These are phyloP conservation scores for Ormia ochracea DNA, from an alignment of 2,888 invertebrate species.

Conservation along the genomic window DNA sequence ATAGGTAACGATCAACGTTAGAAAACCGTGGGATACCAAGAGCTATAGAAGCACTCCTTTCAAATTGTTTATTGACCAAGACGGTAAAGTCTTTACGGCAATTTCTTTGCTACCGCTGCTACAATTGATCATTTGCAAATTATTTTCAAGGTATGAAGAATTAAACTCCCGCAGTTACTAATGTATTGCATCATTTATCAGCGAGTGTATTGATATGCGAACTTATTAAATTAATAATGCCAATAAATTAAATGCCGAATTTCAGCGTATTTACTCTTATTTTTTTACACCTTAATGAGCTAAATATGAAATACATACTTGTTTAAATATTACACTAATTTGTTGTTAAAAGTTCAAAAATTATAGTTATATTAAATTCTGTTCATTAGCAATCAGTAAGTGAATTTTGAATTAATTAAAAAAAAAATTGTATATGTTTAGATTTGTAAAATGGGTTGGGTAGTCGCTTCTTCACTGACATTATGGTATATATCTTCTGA, in stretches of 20 bases:
- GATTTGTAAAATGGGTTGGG: constrained; percentile 65
- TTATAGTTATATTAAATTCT: constrained; percentile 13
- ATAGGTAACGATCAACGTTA: constrained; percentile 82
- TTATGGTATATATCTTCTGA: constrained; percentile 63
- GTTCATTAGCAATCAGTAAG: constrained; percentile 27
- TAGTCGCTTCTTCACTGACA: constrained; percentile 61
- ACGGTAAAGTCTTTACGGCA: constrained; percentile 90
- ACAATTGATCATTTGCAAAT: constrained; percentile 82
- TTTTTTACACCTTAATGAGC: constrained; percentile 36
- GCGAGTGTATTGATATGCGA: constrained; percentile 94
- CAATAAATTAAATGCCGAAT: too few species aligned
- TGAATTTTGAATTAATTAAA: neutral
- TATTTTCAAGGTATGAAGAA: constrained; percentile 83
- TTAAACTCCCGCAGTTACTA: constrained; percentile 98
- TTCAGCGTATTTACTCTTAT: neutral
- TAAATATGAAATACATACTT: constrained; percentile 22
- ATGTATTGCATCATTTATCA: constrained; percentile 93
- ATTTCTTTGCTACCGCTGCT: constrained; percentile 79
- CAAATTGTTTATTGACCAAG: constrained; percentile 92
- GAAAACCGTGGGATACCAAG: constrained; percentile 92
- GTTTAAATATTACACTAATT: constrained; percentile 30
- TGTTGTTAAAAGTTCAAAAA: too few species aligned
- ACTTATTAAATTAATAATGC: constrained; percentile 80
- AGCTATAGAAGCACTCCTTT: constrained; percentile 89
- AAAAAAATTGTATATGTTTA: constrained; percentile 23